These are phyloP conservation scores for Apis dorsata DNA, from an alignment of 1,140 invertebrate species.

Conservation along the genomic window DNA sequence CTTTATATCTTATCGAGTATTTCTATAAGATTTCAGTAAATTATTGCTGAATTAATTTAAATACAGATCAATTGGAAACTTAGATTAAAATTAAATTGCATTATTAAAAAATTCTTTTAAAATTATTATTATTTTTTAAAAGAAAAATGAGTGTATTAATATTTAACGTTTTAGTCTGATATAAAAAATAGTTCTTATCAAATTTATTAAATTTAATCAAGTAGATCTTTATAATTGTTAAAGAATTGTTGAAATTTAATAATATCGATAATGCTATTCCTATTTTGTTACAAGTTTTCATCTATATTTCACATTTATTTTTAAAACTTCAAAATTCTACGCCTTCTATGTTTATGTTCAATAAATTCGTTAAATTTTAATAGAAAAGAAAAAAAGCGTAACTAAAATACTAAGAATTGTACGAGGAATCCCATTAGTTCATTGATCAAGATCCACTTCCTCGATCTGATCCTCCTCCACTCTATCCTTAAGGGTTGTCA, in stretches of 20 bases:
- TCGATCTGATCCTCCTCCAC: conserved; percentile 55
- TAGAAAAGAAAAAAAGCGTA: fast-evolving
- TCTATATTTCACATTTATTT: background rate
- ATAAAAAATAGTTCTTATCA: background rate
- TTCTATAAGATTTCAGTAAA: background rate
- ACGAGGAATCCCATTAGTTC: background rate
- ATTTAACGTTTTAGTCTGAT: too few relatives aligned
- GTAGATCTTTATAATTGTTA: background rate
- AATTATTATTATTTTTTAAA: too few relatives aligned
- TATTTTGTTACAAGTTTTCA: background rate
- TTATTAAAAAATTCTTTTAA: background rate
- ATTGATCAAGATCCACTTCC: conserved; percentile 66
- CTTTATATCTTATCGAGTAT: background rate
- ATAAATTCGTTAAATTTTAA: background rate
- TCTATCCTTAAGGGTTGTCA: conserved; percentile 57
- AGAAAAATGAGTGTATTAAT: too few relatives aligned
- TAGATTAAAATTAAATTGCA: background rate
- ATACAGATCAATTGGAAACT: background rate
- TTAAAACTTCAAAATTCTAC: background rate
- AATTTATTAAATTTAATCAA: background rate
- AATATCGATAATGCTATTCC: background rate
- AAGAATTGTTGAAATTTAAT: background rate
- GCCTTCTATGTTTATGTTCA: too few relatives aligned
- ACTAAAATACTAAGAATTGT: too few relatives aligned
- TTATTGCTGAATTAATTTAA: background rate